phyloP scores from a whole-genome alignment of 2,888 invertebrate genomes.

The Idaea biselata region DNA sequence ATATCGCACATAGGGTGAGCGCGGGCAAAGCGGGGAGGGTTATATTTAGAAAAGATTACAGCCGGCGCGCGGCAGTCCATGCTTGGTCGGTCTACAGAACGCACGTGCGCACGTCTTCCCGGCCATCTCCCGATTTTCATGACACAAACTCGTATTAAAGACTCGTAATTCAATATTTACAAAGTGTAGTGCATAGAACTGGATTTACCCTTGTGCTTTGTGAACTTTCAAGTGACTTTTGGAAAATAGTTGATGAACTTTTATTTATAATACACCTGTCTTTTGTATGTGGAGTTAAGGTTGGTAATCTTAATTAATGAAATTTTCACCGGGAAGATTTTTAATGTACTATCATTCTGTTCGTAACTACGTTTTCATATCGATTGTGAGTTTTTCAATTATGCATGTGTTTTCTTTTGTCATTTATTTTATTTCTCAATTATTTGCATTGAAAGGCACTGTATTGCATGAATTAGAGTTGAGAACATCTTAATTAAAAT shows the following conservation, averaged over 20 bases:
- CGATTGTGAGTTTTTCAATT: no score
- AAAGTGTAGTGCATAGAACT: constrained; percentile 52
- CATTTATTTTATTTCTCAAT: no score
- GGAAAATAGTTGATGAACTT: constrained; percentile 49
- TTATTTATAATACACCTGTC: constrained; percentile 38
- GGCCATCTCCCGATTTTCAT: constrained; percentile 56
- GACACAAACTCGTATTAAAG: constrained; percentile 44
- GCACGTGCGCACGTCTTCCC: constrained; percentile 50
- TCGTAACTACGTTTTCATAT: not conserved
- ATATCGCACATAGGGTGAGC: constrained; percentile 36
- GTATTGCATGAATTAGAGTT: no score
- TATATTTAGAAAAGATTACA: constrained; percentile 74
- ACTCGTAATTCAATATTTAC: constrained; percentile 9
- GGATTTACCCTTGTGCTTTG: constrained; percentile 62
- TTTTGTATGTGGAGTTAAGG: constrained; percentile 50
- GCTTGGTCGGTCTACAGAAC: constrained; percentile 55
- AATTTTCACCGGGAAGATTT: not conserved
- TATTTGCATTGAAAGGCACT: no score
- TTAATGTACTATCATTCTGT: not conserved
- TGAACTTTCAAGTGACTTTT: constrained; percentile 47
- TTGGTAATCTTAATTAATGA: constrained; percentile 36
- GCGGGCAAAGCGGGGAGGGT: constrained; percentile 67
- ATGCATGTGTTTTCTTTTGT: no score
- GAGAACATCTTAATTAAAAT: no score
- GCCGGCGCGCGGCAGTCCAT: constrained; percentile 62